A percentile compares a stretch with the other conserved stretches of the same genome.
Conservation (phyloP, 2,888 invertebrate species). For the Crocallis elinguaria region DNA sequence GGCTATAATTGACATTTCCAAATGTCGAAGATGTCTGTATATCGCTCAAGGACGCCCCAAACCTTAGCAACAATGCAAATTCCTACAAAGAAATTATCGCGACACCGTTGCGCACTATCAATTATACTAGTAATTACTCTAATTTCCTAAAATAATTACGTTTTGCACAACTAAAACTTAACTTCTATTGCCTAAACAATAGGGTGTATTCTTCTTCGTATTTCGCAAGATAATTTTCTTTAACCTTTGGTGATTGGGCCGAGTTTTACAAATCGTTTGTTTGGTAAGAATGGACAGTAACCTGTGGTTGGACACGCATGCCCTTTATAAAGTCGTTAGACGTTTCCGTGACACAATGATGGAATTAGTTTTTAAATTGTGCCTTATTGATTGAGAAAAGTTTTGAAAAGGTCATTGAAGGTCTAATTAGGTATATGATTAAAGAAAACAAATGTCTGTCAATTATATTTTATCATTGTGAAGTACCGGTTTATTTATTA, state of each 20-base stretch:
- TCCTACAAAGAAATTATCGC: slow-evolving; percentile 26
- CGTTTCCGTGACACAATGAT: slow-evolving; percentile 5
- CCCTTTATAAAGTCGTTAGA: slow-evolving; percentile 23
- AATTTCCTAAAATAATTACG: slow-evolving; percentile 38
- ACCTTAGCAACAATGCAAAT: slow-evolving; percentile 21
- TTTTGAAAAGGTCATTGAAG: not conserved
- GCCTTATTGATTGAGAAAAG: slow-evolving; percentile 14
- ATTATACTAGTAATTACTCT: slow-evolving; percentile 33
- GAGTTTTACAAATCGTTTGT: slow-evolving; percentile 24
- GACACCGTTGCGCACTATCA: slow-evolving; percentile 32
- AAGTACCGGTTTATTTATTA: no score
- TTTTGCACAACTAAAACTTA: slow-evolving; percentile 33
- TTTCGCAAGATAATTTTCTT: slow-evolving; percentile 39
- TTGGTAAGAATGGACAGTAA: slow-evolving; percentile 28
- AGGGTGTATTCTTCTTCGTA: slow-evolving; percentile 29
- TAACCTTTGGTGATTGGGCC: slow-evolving; percentile 37
- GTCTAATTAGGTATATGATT: not conserved
- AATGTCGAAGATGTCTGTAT: not conserved
- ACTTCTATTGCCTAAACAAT: slow-evolving; percentile 36
- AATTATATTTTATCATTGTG: no score
- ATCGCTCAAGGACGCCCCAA: slow-evolving; percentile 9
- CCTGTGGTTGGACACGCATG: slow-evolving; percentile 14
- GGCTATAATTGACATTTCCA: not conserved
- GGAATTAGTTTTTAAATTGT: slow-evolving; percentile 7
- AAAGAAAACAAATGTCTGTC: no score